Percentiles rank a stretch among this genome's conserved stretches.
These are phyloP conservation scores for Himalopsyche japonica DNA, from an alignment of 2,888 invertebrate genomes.

Conservation along the genomic window DNA sequence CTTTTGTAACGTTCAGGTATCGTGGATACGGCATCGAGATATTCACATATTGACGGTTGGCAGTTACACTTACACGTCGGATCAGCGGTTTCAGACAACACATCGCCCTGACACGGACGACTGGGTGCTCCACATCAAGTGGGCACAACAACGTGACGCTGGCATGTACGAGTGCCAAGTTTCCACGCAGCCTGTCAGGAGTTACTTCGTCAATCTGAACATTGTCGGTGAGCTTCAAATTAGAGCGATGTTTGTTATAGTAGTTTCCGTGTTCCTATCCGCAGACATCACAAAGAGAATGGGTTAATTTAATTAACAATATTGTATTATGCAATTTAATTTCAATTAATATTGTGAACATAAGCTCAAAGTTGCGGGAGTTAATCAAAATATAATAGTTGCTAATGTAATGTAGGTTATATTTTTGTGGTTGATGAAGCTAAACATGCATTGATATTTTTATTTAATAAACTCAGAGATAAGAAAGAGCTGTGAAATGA, in stretches of 20 bases:
- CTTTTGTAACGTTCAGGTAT: slow-evolving; percentile 59
- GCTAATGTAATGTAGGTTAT: no score
- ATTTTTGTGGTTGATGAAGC: no score
- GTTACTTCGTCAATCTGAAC: slow-evolving; percentile 74
- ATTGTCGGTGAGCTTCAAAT: slow-evolving; percentile 69
- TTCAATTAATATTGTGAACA: background rate
- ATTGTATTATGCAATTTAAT: background rate
- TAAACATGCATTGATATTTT: no score
- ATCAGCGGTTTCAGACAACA: slow-evolving; percentile 74
- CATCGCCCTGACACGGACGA: slow-evolving; percentile 67
- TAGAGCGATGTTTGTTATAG: background rate
- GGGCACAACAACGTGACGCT: slow-evolving; percentile 69
- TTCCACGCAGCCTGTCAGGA: slow-evolving; percentile 76
- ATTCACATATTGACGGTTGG: slow-evolving; percentile 79
- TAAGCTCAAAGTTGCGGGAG: no score
- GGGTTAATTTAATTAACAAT: background rate
- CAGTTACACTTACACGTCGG: slow-evolving; percentile 74
- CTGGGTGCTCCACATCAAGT: slow-evolving; percentile 73
- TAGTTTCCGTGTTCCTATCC: background rate
- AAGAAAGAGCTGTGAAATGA: no score
- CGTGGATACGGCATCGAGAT: slow-evolving; percentile 77
- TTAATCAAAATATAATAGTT: no score
- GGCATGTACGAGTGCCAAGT: slow-evolving; percentile 82
- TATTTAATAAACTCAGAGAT: no score
- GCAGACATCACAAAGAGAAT: background rate